Base-by-base conservation (phyloP, 1,140 invertebrate species). In the Acyrthosiphon pisum region DNA sequence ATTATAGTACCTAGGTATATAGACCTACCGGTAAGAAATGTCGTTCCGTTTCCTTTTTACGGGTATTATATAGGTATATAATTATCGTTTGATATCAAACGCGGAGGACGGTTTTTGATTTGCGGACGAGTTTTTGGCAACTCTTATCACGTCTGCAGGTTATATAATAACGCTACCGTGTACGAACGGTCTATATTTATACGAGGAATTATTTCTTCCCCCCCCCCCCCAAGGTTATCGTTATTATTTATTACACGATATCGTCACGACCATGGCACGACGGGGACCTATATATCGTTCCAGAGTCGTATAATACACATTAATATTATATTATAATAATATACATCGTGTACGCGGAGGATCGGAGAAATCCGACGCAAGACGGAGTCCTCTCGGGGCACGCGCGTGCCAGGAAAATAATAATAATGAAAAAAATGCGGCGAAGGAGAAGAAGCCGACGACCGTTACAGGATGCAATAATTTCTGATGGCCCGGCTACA, bases 231-330 rank as follows among this genome's bases (percentile, higher is more conserved):
- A n/a, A 23, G 0, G 6, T 22, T 76, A 35, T 35, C 60, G n/a
- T 76, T 76, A 76, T 76, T 76, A 76, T 76, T 76, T 76, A 76
- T 76, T 76, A 56, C 7, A 68, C 60, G 30, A 76, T 76, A n/a
- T 18, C 30, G 1, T 30, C 30, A 1, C 60, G 11, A 18, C n/a
- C 60, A 14, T 4, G n/a, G 30, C n/a, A n/a, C n/a, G n/a, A n/a
- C n/a, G 60, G n/a, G 30, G 26, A 30, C 26, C 56, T 23, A 23
- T 4, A 68, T n/a, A n/a, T 68, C 26, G 8, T 68, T 68, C 30
- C 30, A n/a, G 11, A 68, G 30, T 30, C 56, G 9, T 30, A 48
- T 14, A 48, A 60, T 60, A 30, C 0, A 6, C 2, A 0, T 56
- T 41, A 41, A 41, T 41, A 41, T 41, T 3, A 41, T 46, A 46